phyloP scores from a whole-genome alignment of 2,113 vertebrate genomes.

The Penelope pileata region DNA sequence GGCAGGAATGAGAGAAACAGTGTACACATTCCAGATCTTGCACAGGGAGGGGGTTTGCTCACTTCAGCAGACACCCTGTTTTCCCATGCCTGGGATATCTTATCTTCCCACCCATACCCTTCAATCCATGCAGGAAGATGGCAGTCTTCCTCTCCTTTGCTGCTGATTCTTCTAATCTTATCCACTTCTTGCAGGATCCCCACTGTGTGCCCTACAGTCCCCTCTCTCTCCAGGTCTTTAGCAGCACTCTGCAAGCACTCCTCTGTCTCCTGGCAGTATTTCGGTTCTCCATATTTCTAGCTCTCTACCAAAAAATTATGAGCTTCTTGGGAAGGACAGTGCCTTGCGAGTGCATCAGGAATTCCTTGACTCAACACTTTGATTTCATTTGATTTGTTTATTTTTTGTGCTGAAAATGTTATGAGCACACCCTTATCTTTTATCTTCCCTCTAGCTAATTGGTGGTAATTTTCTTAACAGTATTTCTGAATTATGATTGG shows the following conservation, averaged over 20 bases:
- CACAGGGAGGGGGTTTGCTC: not conserved
- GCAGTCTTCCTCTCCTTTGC: not conserved
- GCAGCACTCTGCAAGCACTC: not conserved
- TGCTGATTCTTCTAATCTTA: not conserved
- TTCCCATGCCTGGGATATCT: not conserved
- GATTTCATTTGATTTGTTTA: not conserved
- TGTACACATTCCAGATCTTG: not conserved
- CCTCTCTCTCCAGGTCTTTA: not conserved
- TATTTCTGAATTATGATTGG: constrained; percentile 54
- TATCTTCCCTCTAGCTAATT: constrained; percentile 29
- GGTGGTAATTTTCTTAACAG: constrained; percentile 48
- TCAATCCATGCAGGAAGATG: not conserved
- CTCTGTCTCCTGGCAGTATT: not conserved
- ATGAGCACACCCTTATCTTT: constrained; percentile 34
- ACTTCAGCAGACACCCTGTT: not conserved
- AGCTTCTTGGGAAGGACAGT: not conserved
- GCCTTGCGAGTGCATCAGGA: not conserved
- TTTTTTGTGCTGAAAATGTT: constrained; percentile 18
- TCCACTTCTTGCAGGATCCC: not conserved
- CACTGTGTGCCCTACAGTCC: fast-evolving
- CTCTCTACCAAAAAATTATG: not conserved
- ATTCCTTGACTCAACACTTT: constrained; percentile 18
- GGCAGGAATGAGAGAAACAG: not conserved
- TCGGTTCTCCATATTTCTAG: not conserved
- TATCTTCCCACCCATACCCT: not conserved